These are phyloP conservation scores for Poeciliopsis turrubarensis DNA, from an alignment of 2,113 vertebrate genomes.

Conservation along the genomic window DNA sequence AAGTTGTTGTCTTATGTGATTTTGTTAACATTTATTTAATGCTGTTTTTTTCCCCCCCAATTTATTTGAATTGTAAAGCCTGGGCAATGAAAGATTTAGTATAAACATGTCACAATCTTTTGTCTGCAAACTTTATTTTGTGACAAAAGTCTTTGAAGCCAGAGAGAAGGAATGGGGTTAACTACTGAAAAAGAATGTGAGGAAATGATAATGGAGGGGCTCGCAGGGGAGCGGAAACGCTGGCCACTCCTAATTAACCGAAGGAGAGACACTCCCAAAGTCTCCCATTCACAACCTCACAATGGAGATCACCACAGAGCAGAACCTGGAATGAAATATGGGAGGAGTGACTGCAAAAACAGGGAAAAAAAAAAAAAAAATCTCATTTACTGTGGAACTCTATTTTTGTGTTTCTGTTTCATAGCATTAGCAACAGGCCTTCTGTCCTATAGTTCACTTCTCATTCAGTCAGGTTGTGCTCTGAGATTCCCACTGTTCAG, in stretches of 20 bases:
- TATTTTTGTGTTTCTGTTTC: conserved; percentile 70
- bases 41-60: neutral
- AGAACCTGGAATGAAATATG: conserved; percentile 83
- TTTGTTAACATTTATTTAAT: neutral
- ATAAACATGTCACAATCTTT: no score
- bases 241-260: conserved; percentile 87
- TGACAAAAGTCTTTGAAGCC: conserved; percentile 73
- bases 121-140: conserved; percentile 24
- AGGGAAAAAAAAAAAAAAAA: conserved; percentile 31
- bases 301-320: conserved; percentile 86
- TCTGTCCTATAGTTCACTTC: conserved; percentile 55
- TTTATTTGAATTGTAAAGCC: neutral
- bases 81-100: no score
- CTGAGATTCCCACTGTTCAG: conserved; percentile 69
- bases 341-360: conserved; percentile 70
- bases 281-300: conserved; percentile 85
- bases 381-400: conserved; percentile 50
- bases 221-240: conserved; percentile 85
- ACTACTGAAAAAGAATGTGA: conserved; percentile 77
- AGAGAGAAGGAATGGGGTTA: conserved; percentile 69
- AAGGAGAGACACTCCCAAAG: conserved; percentile 81
- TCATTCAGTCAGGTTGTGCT: conserved; percentile 63
- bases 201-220: conserved; percentile 81
- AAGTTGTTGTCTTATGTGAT: neutral
- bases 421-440: conserved; percentile 55